A percentile compares a stretch with the other conserved stretches of the same genome.
These are phyloP conservation scores for Porites divaricata DNA, from an alignment of 92 coral and sea anemone genomes.

Conservation along the genomic window DNA sequence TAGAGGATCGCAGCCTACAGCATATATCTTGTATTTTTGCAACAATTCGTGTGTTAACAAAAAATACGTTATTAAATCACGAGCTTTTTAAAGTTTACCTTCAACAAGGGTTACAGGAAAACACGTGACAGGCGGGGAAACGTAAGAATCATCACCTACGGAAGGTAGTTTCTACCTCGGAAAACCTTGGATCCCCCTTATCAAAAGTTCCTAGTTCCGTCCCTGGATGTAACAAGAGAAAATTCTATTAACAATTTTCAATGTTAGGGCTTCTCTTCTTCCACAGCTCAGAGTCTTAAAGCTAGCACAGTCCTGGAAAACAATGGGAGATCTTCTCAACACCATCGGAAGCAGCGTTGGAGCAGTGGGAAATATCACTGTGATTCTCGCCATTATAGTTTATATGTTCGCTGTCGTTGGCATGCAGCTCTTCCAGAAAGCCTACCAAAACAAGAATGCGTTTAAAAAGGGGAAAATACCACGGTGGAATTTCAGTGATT, in stretches of 20 bases:
- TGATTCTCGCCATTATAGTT: slow-evolving; percentile 91
- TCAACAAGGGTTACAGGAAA: no score
- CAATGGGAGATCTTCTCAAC: slow-evolving; percentile 95
- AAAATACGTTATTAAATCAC: no score
- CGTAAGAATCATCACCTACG: no score
- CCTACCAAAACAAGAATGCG: slow-evolving; percentile 42
- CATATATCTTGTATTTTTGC: no score
- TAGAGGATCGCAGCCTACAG: no score
- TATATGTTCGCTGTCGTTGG: slow-evolving; percentile 99
- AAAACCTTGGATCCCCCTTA: background rate
- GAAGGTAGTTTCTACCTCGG: background rate
- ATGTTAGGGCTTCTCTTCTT: background rate
- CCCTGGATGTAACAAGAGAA: background rate
- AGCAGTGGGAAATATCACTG: slow-evolving; percentile 96
- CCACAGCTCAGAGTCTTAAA: slow-evolving; percentile 92
- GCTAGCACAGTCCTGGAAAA: slow-evolving; percentile 99
- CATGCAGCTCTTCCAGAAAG: slow-evolving; percentile 84
- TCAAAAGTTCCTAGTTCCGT: no score
- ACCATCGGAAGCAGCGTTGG: slow-evolving; percentile 98
- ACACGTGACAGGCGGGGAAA: no score
- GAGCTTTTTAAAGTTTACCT: no score
- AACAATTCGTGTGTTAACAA: no score
- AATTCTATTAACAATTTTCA: no score
- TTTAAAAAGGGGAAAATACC: slow-evolving; percentile 48
- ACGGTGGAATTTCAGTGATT: slow-evolving; percentile 93